Percentiles rank a stretch among this genome's conserved stretches.
Conservation (phyloP, 2,113 vertebrate genomes). For the Oncorhynchus masou region DNA sequence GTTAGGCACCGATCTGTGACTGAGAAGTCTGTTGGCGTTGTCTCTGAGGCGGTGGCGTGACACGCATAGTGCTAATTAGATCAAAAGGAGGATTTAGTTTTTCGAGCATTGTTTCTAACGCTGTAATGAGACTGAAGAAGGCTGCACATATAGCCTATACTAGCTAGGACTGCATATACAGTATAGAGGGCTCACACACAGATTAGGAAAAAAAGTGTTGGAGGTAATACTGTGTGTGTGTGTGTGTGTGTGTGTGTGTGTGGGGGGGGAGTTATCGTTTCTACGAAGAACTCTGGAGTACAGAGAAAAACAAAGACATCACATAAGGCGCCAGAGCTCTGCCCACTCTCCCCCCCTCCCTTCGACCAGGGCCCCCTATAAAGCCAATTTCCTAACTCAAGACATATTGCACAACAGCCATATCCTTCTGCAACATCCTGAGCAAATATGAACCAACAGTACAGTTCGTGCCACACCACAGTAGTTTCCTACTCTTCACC, state of each 20-base stretch:
- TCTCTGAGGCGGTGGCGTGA: conserved; percentile 32
- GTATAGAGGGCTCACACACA: no score
- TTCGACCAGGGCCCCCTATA: conserved; percentile 33
- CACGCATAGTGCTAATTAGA: conserved; percentile 35
- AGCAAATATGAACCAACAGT: background rate
- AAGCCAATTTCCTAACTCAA: conserved; percentile 41
- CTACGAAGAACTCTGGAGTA: conserved; percentile 4
- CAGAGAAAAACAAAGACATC: conserved; percentile 13
- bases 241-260: no score
- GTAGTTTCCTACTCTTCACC: no score
- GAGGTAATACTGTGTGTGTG: no score
- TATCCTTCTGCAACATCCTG: background rate
- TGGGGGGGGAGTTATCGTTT: background rate
- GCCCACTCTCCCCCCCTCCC: conserved; percentile 1
- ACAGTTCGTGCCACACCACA: no score
- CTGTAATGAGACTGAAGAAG: conserved; percentile 7
- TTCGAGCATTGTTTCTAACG: conserved; percentile 35
- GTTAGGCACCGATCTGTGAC: conserved; percentile 57
- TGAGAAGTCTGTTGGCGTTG: conserved; percentile 56
- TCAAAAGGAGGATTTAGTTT: conserved; percentile 17
- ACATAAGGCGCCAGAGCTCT: background rate
- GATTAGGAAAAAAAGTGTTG: no score
- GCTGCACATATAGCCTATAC: no score
- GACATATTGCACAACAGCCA: conserved; percentile 30
- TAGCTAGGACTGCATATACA: no score